phyloP scores from a whole-genome alignment of 2,888 invertebrate genomes.

The Pseudolycoriella hygida region DNA sequence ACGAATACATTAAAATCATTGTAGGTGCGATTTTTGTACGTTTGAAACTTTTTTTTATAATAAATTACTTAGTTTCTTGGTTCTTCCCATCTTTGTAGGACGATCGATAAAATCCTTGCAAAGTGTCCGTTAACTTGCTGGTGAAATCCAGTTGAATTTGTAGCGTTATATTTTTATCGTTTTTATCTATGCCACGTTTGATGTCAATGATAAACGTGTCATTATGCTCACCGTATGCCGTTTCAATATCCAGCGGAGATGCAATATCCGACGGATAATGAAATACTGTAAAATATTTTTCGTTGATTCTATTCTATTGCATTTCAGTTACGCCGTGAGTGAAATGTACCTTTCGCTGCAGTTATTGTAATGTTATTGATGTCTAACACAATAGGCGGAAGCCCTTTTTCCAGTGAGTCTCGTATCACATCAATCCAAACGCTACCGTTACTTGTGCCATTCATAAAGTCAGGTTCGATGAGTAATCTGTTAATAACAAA shows the following conservation, averaged over 20 bases:
- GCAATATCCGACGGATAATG: not conserved
- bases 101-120: slow-evolving; percentile 36
- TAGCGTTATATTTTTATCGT: slow-evolving; percentile 11
- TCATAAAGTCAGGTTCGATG: slow-evolving; percentile 24
- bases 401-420: slow-evolving; percentile 17
- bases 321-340: not conserved
- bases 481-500: slow-evolving; percentile 18
- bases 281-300: not conserved
- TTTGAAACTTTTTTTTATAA: not conserved
- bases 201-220: slow-evolving; percentile 21
- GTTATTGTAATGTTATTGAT: slow-evolving; percentile 24
- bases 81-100: slow-evolving; percentile 28
- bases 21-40: not conserved
- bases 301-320: not conserved
- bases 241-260: slow-evolving; percentile 12
- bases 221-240: slow-evolving; percentile 23
- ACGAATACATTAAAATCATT: not conserved
- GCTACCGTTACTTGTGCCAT: slow-evolving; percentile 23
- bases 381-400: slow-evolving; percentile 26
- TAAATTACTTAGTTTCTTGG: slow-evolving; percentile 25
- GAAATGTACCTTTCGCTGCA: slow-evolving; percentile 12
- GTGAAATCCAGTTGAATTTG: slow-evolving; percentile 30
- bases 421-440: slow-evolving; percentile 21
- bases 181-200: slow-evolving; percentile 5
- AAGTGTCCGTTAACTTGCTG: slow-evolving; percentile 34